Evolutionary conservation across 37 sponge, comb jelly and placozoan genomes (phyloP).

Genomic region (Spongilla lacustris): DNA sequence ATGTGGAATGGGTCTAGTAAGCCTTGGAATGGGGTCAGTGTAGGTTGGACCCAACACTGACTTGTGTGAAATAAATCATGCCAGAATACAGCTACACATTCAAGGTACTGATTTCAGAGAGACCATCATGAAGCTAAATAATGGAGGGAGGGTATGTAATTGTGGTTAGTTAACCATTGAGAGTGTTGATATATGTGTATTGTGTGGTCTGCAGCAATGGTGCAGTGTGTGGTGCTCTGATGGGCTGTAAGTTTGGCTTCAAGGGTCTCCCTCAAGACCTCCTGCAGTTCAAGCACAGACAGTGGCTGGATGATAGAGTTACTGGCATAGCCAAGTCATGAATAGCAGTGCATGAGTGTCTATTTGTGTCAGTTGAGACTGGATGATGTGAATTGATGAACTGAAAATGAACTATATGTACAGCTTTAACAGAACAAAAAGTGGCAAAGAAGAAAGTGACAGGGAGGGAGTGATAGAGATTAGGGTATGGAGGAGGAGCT

Average conservation of each 20-base stretch:
- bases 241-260: conserved; percentile 91
- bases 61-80: conserved; percentile 74
- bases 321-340: neutral
- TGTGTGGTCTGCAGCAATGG: conserved; percentile 64
- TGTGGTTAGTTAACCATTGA: neutral
- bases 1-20: too few species aligned
- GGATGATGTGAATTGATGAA: too few species aligned
- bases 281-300: conserved; percentile 68
- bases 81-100: conserved; percentile 77
- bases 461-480: neutral
- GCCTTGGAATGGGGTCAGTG: conserved; percentile 77
- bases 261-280: conserved; percentile 76
- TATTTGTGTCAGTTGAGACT: too few species aligned
- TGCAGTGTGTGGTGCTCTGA: conserved; percentile 89
- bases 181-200: conserved; percentile 1
- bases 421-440: too few species aligned
- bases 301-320: conserved; percentile 75
- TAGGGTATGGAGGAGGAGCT: neutral
- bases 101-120: conserved; percentile 74
- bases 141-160: conserved; percentile 90
- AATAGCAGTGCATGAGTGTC: too few species aligned
- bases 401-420: too few species aligned
- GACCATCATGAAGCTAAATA: conserved; percentile 68
- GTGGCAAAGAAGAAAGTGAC: too few species aligned
- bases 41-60: too few species aligned